These are phyloP conservation scores for Tursiops truncatus DNA, from an alignment of 2,113 vertebrate genomes.

Conservation along the genomic window DNA sequence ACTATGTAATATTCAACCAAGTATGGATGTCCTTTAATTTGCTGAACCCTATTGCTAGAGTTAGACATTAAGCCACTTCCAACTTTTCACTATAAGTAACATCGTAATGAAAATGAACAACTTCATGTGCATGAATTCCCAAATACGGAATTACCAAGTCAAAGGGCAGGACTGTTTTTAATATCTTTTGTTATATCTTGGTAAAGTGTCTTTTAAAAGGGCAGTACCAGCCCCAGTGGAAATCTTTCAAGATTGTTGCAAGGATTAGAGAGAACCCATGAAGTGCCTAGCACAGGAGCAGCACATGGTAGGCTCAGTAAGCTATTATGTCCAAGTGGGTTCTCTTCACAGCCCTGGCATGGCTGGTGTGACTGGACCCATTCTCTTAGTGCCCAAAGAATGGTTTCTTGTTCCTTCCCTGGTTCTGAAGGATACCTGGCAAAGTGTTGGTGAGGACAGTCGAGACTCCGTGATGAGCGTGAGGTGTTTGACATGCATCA, in stretches of 20 bases:
- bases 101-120: not conserved
- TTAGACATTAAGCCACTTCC: not conserved
- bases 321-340: not conserved
- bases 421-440: not conserved
- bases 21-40: not conserved
- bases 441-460: not conserved
- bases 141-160: constrained; percentile 1
- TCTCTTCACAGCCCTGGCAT: not conserved
- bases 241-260: not conserved
- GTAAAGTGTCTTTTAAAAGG: not conserved
- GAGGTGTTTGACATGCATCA: too few relatives aligned
- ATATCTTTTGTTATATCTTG: not conserved
- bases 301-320: not conserved
- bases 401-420: not conserved
- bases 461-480: not conserved
- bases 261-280: not conserved
- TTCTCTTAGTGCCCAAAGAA: not conserved
- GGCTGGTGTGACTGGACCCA: not conserved
- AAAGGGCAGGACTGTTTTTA: not conserved
- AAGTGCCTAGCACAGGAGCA: not conserved
- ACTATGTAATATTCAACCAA: not conserved
- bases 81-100: not conserved
- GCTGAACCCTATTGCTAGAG: not conserved
- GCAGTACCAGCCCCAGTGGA: not conserved
- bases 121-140: not conserved